Evolutionary conservation across 2,797 vertebrate species (phyloP).

Genomic region (Denticeps clupeoides): DNA sequence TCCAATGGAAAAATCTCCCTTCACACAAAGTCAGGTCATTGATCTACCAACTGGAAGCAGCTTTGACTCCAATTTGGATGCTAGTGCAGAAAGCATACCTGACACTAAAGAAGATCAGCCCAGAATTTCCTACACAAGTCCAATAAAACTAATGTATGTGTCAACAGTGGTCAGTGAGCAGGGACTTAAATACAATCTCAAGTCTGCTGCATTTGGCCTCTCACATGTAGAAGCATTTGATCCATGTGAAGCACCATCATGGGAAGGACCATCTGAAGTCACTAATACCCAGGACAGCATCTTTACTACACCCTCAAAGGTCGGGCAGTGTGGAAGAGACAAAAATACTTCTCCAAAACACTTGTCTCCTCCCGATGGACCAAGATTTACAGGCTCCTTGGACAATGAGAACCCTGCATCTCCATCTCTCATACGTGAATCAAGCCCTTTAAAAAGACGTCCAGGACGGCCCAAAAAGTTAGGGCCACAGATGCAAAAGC

Average conservation of each 20-base stretch:
- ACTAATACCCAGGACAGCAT: conserved; percentile 23
- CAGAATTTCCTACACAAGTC: conserved; percentile 68
- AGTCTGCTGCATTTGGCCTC: conserved; percentile 62
- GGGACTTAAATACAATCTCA: conserved; percentile 83
- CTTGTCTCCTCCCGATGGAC: conserved; percentile 25
- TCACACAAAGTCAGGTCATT: no score
- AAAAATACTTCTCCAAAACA: conserved; percentile 41
- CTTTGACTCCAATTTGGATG: no score
- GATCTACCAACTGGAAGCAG: no score
- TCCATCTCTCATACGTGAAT: conserved; percentile 42
- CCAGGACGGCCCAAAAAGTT: conserved; percentile 86
- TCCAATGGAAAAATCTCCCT: no score
- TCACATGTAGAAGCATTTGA: conserved; percentile 56
- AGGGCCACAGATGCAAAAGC: conserved; percentile 77
- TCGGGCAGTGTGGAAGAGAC: conserved; percentile 34
- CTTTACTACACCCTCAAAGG: conserved; percentile 29
- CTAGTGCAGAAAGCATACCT: background rate
- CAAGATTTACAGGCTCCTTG: conserved; percentile 19
- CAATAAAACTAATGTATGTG: conserved; percentile 94
- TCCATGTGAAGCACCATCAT: conserved; percentile 51
- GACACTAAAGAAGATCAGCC: background rate
- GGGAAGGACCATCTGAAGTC: conserved; percentile 44
- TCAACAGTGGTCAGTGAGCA: conserved; percentile 72
- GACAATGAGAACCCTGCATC: conserved; percentile 34
- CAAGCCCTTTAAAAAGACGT: conserved; percentile 71